Evolutionary conservation across 2,113 vertebrate species (phyloP), one percentile per base, ranked within the genome.

Genomic region (Hiodon tergisus): DNA sequence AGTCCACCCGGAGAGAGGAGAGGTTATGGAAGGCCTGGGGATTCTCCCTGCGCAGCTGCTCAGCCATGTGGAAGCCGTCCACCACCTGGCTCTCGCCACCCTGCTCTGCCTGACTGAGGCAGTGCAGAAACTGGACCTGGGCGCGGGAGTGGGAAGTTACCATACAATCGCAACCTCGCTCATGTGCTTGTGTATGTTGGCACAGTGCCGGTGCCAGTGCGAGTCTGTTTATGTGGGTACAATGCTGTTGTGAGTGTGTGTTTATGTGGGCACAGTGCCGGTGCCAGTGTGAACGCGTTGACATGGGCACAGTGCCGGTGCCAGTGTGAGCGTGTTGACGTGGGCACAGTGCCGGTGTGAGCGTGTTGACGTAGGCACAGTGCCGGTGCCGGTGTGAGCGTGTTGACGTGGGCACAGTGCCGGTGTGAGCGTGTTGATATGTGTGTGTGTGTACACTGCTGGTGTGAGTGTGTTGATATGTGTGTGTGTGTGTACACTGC

Each of bases 121-220:
- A 99, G 47, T 99, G 96, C 72, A 99, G 90, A 58, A 98, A 89
- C 76, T 99, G 96, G 77, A 98, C 92, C 97, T 99, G 79, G 47
- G 72, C 5, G 8, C 0, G 55, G 47, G 47, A 6, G n/a, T 68
- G 46, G 46, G 16, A 17, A 69, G 53, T 69, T 52, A 69, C 4
- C 14, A 50, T 17, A 63, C 59, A 73, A 10, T 67, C 71, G 67
- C 14, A 14, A 52, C 13, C 5, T 31, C 31, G 31, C 31, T 31
- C 31, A 31, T 62, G 71, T 72, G 47, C 50, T 9, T 68, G 65
- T 60, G 6, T 6, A 50, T 16, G 10, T 70, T 10, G 53, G 68
- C 1, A 53, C 53, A 17, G 53, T 3, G 55, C 63, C 9, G 55
- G 71, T 80, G 17, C 6, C 2, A 55, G 52, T 61, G 67, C 4